Evolutionary conservation across 2,797 vertebrate genomes (phyloP), one percentile per base, ranked within the genome.

Genomic region (Chiloscyllium punctatum): DNA sequence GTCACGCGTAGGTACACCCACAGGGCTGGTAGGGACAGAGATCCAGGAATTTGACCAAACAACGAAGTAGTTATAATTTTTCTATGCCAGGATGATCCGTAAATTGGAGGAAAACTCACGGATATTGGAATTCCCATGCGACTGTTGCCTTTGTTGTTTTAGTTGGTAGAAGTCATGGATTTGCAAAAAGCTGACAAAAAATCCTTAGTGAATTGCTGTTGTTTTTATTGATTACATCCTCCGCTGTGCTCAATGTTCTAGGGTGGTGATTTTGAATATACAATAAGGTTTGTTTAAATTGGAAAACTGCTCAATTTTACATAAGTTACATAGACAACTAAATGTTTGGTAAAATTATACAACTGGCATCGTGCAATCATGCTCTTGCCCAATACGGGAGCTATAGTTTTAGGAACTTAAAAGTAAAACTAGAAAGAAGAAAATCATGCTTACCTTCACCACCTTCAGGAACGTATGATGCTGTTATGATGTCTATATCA

Each of bases 401-500:
- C 16, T 48, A 33, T 8, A 71, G 27, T 11, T n/a, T 66, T 86
- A 21, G 95, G 7, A 9, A 21, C 48, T 53, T 48, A 27, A 68
- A 68, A 84, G 16, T 84, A 48, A 48, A 84, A 23, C 82, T 15
- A 7, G 15, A 37, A 90, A 33, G 23, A 62, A 48, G 68, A 86
- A n/a, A 11, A 84, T 42, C 37, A 42, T 42, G 90, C 98, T 98
- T 97, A 99, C 99, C 99, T 98, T 99, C 98, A 21, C 98, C 99
- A 97, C 99, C 99, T 79, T 99, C 97, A 68, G 98, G 98, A 74
- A 96, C 98, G 96, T 99, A 99, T 84, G 99, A 99, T 96, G 99
- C 99, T 74, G 99, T 99, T 97, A 99, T 99, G 97, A 99, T 99
- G 98, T 99, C 99, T 95, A 99, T 99, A 97, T 99, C 99, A 62